These are phyloP conservation scores for Cossypha dichroa DNA, from an alignment of 2,797 vertebrate genomes.

Conservation along the genomic window DNA sequence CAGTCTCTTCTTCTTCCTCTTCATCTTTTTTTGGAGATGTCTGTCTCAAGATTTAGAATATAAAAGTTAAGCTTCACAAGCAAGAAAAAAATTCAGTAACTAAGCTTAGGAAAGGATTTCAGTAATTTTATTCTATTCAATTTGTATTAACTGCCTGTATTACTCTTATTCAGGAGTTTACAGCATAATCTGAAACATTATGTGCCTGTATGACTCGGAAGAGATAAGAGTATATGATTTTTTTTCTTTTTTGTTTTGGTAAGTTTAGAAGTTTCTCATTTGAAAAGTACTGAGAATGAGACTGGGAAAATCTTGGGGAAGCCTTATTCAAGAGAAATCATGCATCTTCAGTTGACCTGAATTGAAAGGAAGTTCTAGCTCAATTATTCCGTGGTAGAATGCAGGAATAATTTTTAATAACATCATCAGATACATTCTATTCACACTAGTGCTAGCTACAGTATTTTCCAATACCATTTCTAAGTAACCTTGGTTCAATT, in stretches of 20 bases:
- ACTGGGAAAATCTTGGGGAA: neutral
- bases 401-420: neutral
- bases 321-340: constrained; percentile 35
- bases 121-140: neutral
- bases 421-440: neutral
- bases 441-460: neutral
- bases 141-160: neutral
- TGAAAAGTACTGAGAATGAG: neutral
- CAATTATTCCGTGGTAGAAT: neutral
- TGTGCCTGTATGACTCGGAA: neutral
- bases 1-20: constrained; percentile 91
- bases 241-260: neutral
- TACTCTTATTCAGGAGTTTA: neutral
- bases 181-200: neutral
- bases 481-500: neutral
- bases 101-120: neutral
- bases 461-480: neutral
- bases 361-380: neutral
- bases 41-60: constrained; percentile 76
- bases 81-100: neutral
- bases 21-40: constrained; percentile 88
- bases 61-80: neutral
- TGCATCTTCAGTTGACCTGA: neutral
- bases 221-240: neutral
- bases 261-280: neutral